A percentile compares a stretch with the other conserved stretches of the same genome.
phyloP scores from a whole-genome alignment of 2,888 invertebrate genomes.

The Plebejus argus region DNA sequence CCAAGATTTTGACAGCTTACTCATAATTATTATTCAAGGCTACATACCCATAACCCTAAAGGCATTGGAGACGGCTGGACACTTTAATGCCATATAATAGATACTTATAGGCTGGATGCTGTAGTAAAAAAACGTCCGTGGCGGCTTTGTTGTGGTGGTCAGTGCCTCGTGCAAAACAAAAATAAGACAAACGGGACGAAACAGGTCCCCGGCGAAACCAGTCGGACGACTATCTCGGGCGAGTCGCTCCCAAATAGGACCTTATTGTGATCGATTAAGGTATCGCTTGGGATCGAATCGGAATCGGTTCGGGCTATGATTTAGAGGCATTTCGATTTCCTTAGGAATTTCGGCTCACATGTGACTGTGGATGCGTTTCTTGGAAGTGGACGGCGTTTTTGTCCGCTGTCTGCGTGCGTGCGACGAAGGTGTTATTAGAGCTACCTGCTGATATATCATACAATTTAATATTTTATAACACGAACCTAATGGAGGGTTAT shows the following conservation, averaged over 20 bases:
- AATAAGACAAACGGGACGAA: slow-evolving; percentile 65
- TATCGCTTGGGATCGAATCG: slow-evolving; percentile 39
- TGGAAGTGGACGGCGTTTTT: slow-evolving; percentile 43
- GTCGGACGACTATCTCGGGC: slow-evolving; percentile 53
- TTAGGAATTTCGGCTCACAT: slow-evolving; percentile 67
- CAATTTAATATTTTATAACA: slow-evolving; percentile 36
- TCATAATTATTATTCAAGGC: neutral
- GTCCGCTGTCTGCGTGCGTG: slow-evolving; percentile 41
- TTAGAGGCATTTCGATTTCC: slow-evolving; percentile 76
- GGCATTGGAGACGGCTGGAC: neutral
- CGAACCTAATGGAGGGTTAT: slow-evolving; percentile 15
- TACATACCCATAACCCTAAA: neutral
- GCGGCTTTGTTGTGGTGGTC: slow-evolving; percentile 79
- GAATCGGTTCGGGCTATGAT: slow-evolving; percentile 60
- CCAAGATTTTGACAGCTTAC: neutral
- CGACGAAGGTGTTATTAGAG: slow-evolving; percentile 39
- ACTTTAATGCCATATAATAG: slow-evolving; percentile 22
- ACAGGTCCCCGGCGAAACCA: slow-evolving; percentile 69
- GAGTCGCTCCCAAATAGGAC: slow-evolving; percentile 28
- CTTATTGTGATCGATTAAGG: slow-evolving; percentile 31
- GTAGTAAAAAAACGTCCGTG: slow-evolving; percentile 64
- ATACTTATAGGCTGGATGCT: slow-evolving; percentile 47
- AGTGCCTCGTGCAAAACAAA: slow-evolving; percentile 77
- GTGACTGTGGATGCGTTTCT: slow-evolving; percentile 49
- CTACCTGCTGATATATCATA: slow-evolving; percentile 37